phyloP scores from a whole-genome alignment of 2,797 vertebrate genomes.

The Coracias cyanogaster region DNA sequence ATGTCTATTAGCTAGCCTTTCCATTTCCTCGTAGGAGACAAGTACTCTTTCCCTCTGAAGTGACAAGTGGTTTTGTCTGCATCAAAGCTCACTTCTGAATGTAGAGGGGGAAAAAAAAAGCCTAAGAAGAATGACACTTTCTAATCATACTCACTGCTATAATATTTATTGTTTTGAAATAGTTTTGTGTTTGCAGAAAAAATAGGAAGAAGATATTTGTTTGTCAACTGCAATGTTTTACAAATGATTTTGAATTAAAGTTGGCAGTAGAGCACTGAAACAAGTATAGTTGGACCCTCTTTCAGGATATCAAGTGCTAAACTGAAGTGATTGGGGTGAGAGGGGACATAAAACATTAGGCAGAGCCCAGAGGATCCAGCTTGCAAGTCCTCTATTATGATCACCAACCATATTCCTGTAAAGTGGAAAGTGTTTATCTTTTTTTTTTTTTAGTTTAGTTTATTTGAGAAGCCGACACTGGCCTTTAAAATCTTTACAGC shows the following conservation, averaged over 20 bases:
- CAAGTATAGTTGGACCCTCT: not conserved
- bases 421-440: not conserved
- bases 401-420: not conserved
- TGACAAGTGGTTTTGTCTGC: not conserved
- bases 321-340: slow-evolving; percentile 39
- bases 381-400: not conserved
- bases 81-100: not conserved
- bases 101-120: fast-evolving
- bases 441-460: not conserved
- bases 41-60: not conserved
- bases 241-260: slow-evolving; percentile 6
- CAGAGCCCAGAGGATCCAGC: not conserved
- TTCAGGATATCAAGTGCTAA: slow-evolving; percentile 10
- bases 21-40: not conserved
- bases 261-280: not conserved
- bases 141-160: not conserved
- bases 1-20: not conserved
- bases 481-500: slow-evolving; percentile 25
- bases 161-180: slow-evolving; percentile 4
- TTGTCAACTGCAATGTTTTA: not conserved
- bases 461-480: not conserved
- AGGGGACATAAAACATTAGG: not conserved
- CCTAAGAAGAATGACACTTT: not conserved
- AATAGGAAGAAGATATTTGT: not conserved
- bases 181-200: not conserved